phyloP scores from a whole-genome alignment of 2,888 invertebrate species.

The Zygaena filipendulae region DNA sequence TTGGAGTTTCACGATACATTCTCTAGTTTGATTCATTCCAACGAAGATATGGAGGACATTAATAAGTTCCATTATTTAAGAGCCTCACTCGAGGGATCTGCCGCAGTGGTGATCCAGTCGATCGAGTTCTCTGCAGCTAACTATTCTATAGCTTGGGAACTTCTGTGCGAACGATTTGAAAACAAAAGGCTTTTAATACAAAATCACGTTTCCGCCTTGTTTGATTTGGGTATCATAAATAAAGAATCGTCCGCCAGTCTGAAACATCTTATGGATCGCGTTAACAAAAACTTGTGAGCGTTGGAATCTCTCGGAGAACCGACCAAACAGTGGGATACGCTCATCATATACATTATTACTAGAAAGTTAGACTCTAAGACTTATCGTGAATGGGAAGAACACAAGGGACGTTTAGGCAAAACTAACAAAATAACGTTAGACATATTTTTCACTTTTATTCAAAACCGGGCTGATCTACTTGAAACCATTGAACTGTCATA shows the following conservation, averaged over 20 bases:
- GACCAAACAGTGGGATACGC: neutral
- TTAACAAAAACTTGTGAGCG: neutral
- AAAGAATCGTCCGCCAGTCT: neutral
- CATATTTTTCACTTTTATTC: neutral
- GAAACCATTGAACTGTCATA: conserved; percentile 1
- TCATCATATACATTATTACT: neutral
- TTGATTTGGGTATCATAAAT: neutral
- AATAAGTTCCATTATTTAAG: neutral
- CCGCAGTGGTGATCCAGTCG: neutral
- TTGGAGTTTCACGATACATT: conserved; percentile 20
- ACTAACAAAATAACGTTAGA: neutral
- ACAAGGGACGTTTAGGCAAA: neutral
- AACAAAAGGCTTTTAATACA: neutral
- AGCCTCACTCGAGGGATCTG: neutral
- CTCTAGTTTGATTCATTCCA: conserved; percentile 16
- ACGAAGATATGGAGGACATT: neutral
- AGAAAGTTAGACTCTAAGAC: neutral
- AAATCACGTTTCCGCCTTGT: neutral
- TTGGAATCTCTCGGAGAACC: neutral
- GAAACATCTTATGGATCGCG: neutral
- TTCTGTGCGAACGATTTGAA: neutral
- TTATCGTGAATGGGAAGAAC: neutral
- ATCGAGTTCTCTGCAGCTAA: neutral
- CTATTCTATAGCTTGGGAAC: neutral
- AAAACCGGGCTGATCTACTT: neutral